Base-by-base conservation (phyloP, 1,140 invertebrate genomes). In the Eulimnadia texana region DNA sequence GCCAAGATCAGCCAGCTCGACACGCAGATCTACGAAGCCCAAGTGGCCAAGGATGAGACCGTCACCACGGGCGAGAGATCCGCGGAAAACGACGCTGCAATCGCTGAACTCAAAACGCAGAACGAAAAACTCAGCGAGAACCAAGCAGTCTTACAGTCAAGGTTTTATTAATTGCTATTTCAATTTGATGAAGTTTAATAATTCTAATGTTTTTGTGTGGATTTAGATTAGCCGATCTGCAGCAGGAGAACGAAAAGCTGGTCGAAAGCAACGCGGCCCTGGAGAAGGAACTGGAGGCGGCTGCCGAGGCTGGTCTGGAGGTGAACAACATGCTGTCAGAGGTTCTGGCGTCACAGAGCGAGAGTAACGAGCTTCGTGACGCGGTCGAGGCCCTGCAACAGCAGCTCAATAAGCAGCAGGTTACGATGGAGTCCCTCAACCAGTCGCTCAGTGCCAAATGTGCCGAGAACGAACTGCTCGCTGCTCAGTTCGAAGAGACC, bases 301-400 rank as follows among this genome's bases (percentile, higher is more conserved):
- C 74, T 52, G 68, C 71, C 28, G 72, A 76, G 55, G 68, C 70
- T 29, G 69, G 73, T 22, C 64, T 72, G 55, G 74, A 77, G 63
- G 64, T 75, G 62, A 73, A 75, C 67, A 67, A 70, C 64, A 65
- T 82, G 76, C 68, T 85, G 16, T 74, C 79, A 1, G 82, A 85
- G 68, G 75, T 83, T 63, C 71, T 85, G 54, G 65, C 69, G 11
- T 68, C 70, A 22, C 69, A 77, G 70, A 72, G 67, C 63, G 69
- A 73, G 47, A 70, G 72, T 22, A 67, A 73, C 52, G 65, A 69
- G 11, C 65, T 74, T 25, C 68, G 72, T 28, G 65, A 69, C 22
- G 71, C 71, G 50, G 65, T 76, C 42, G 72, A 74, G 54, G 67
- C 65, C 47, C 66, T 76, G n/a, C 70, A 73, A 63, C 66, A 70